Conservation (phyloP, 2,888 invertebrate genomes). For the Hedychridium roseum region DNA sequence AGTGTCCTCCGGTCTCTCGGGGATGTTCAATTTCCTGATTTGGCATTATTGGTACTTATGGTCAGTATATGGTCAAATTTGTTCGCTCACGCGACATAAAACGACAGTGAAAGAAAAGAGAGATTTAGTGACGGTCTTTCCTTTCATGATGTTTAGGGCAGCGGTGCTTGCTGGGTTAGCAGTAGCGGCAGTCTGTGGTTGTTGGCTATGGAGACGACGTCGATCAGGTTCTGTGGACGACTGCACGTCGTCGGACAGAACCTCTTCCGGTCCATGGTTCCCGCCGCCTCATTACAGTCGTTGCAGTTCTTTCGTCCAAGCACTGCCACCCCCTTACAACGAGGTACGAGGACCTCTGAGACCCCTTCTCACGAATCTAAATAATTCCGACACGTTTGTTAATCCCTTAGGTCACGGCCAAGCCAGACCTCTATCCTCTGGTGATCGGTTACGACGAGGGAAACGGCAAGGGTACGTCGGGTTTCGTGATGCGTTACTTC, state of each 20-base stretch:
- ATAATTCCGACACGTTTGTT: neutral
- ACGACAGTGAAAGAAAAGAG: neutral
- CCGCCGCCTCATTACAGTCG: slow-evolving; percentile 86
- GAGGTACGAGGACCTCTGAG: too few relatives aligned
- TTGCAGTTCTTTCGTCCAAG: slow-evolving; percentile 82
- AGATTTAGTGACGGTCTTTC: neutral
- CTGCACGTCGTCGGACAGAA: slow-evolving; percentile 74
- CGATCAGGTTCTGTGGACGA: slow-evolving; percentile 65
- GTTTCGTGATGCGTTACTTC: slow-evolving; percentile 87
- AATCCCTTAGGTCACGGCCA: slow-evolving; percentile 76
- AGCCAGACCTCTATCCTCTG: slow-evolving; percentile 84
- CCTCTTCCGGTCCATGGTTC: slow-evolving; percentile 82
- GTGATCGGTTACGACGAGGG: slow-evolving; percentile 80
- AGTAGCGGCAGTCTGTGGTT: slow-evolving; percentile 75
- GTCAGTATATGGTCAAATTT: too few relatives aligned
- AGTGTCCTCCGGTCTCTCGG: slow-evolving; percentile 65
- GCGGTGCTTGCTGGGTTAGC: slow-evolving; percentile 73
- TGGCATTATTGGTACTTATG: slow-evolving; percentile 76
- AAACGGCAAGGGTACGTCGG: slow-evolving; percentile 74
- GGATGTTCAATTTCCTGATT: slow-evolving; percentile 72
- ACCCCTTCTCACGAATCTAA: too few relatives aligned
- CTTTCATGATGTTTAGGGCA: slow-evolving; percentile 24
- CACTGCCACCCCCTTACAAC: slow-evolving; percentile 79
- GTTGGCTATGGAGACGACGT: slow-evolving; percentile 71
- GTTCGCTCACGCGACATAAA: too few relatives aligned